Evolutionary conservation across 2,113 vertebrate species (phyloP), one percentile per base, ranked within the genome.

Genomic region (Cyanoramphus novaezelandiae): DNA sequence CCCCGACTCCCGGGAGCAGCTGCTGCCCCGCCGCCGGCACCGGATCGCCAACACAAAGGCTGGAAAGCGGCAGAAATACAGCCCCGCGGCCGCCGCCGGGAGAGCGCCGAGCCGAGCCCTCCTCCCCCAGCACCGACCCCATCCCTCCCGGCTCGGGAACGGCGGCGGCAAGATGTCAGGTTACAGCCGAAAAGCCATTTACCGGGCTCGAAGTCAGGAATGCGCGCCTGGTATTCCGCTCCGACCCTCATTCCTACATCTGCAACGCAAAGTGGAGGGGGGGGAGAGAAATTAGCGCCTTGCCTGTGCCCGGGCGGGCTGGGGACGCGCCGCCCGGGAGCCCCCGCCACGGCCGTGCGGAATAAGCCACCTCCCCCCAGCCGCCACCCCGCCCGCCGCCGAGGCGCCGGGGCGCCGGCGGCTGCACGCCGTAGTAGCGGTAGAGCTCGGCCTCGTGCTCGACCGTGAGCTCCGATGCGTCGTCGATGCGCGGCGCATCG

Each of bases 241-340:
- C 99, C 99, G 93, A 99, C 99, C 96, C 99, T 98, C 99, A 99
- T 99, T 86, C 99, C 99, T 83, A 99, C 99, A 99, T 99, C 99
- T 99, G 98, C 62, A 98, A 98, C 97, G 95, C 96, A 86, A 80
- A 89, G 55, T 21, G 33, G 33, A 4, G 18, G 55, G 33, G 18
- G 55, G 28, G 53, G 25, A 60, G 71, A 95, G 90, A 90, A 86
- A 95, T 95, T 95, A 92, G 35, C 60, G 82, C 47, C 71, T 68
- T 28, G 86, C 79, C 52, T 7, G 70, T 72, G 59, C 86, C 68
- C 67, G 39, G 75, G 41, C 80, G 33, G 65, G 50, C 41, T 57
- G 55, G 55, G 55, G 55, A 57, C 55, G 55, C 55, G 19, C 31
- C 53, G 31, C 53, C 53, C 53, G 53, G 53, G 82, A 84, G 63